These are phyloP conservation scores for Drosophila serrata DNA, from an alignment of 1,140 invertebrate genomes.

Conservation along the genomic window DNA sequence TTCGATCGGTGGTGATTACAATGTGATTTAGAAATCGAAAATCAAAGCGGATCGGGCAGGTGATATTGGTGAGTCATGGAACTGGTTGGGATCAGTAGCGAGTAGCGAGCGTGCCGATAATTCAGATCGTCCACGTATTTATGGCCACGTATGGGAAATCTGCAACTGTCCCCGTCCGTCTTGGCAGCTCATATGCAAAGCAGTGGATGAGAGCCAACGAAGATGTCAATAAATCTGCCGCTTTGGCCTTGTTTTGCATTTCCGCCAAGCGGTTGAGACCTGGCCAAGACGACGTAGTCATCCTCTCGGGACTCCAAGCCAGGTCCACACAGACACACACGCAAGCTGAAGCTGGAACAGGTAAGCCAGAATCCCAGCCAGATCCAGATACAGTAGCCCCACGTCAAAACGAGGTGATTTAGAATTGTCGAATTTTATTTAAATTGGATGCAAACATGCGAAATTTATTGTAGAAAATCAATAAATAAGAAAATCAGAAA, in stretches of 20 bases:
- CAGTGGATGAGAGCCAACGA: conserved; percentile 66
- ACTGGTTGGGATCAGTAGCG: conserved; percentile 38
- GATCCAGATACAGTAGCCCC: conserved; percentile 74
- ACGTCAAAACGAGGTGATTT: conserved; percentile 85
- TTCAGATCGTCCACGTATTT: conserved; percentile 64
- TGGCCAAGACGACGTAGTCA: conserved; percentile 56
- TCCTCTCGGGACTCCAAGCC: conserved; percentile 18
- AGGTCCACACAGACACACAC: conserved; percentile 58
- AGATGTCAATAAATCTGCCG: conserved; percentile 84
- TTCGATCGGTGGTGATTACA: conserved; percentile 37
- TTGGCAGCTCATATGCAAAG: conserved; percentile 78
- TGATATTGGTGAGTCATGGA: conserved; percentile 55
- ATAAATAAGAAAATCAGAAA: conserved; percentile 85
- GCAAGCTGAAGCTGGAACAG: conserved; percentile 45
- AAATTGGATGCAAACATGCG: conserved; percentile 85
- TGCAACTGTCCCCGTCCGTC: conserved; percentile 35
- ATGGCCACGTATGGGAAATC: conserved; percentile 52
- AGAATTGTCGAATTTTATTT: conserved; percentile 85
- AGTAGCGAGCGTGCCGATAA: conserved; percentile 67
- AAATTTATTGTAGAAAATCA: conserved; percentile 85
- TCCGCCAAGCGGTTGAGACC: conserved; percentile 63
- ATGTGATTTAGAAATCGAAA: conserved; percentile 67
- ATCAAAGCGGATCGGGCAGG: conserved; percentile 28
- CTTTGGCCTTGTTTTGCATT: conserved; percentile 82
- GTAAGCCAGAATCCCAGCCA: conserved; percentile 31